These are phyloP conservation scores for Ictalurus punctatus DNA, from an alignment of 2,113 vertebrate genomes.

Conservation along the genomic window DNA sequence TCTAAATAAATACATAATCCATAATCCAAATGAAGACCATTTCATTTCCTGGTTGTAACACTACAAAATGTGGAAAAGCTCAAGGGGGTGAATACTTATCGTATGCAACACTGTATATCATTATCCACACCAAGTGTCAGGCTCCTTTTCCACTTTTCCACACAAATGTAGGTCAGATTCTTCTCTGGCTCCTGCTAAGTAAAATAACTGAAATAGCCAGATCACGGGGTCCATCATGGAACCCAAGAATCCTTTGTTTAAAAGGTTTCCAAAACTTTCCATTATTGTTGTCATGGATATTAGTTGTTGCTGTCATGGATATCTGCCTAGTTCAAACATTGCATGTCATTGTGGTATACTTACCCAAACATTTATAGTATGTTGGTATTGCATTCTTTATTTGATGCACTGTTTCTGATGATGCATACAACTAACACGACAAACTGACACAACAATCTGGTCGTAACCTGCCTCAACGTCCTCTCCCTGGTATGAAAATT, in stretches of 20 bases:
- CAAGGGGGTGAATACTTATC: neutral
- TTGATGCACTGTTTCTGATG: too few species aligned
- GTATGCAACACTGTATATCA: constrained; percentile 8
- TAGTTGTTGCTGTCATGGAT: neutral
- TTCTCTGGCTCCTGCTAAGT: neutral
- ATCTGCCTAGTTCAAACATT: neutral
- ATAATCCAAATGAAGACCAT: neutral
- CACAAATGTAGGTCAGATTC: neutral
- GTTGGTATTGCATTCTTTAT: neutral
- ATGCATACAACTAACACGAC: neutral
- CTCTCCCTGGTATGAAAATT: neutral
- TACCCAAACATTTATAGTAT: neutral
- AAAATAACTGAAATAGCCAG: neutral
- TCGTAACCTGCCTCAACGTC: neutral
- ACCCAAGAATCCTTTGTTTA: neutral
- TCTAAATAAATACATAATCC: too few species aligned
- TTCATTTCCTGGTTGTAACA: neutral
- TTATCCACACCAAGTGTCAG: neutral
- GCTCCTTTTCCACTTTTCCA: neutral
- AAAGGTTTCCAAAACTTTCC: neutral
- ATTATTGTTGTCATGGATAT: neutral
- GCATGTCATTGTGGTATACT: neutral
- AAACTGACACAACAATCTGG: neutral
- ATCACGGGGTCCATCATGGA: neutral
- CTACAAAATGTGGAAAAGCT: neutral